These are phyloP conservation scores for Pelusios castaneus DNA, from an alignment of 2,113 vertebrate genomes.

Conservation along the genomic window DNA sequence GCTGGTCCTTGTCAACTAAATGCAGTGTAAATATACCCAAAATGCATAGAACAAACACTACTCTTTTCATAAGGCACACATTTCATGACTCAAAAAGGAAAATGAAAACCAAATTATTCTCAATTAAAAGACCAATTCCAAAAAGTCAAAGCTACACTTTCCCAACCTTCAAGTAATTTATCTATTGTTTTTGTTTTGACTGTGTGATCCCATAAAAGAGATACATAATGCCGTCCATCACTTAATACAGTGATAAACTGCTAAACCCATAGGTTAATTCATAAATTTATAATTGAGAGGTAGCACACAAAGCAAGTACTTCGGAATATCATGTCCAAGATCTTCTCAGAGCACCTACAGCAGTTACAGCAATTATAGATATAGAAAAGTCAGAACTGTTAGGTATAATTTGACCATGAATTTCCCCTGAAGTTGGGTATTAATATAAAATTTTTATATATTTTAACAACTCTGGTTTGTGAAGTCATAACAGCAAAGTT, in stretches of 20 bases:
- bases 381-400: not conserved
- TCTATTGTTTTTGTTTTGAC: not conserved
- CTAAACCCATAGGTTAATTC: constrained; percentile 7
- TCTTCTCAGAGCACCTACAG: not conserved
- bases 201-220: constrained; percentile 5
- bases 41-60: not conserved
- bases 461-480: not conserved
- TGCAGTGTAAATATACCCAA: not conserved
- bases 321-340: constrained; percentile 7
- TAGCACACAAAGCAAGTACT: not conserved
- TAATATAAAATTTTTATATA: not conserved
- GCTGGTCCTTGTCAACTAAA: not conserved
- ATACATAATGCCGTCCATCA: not conserved
- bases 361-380: not conserved
- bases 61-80: not conserved
- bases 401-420: not conserved
- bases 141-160: not conserved
- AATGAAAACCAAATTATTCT: not conserved
- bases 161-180: constrained; percentile 27
- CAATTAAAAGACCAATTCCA: not conserved
- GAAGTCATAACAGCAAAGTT: not conserved
- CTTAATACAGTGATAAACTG: not conserved
- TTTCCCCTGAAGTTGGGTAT: not conserved
- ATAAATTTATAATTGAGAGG: not conserved
- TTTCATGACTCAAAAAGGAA: constrained; percentile 1